Evolutionary conservation across 2,888 invertebrate genomes (phyloP).

Genomic region (Sarcophaga carnaria): DNA sequence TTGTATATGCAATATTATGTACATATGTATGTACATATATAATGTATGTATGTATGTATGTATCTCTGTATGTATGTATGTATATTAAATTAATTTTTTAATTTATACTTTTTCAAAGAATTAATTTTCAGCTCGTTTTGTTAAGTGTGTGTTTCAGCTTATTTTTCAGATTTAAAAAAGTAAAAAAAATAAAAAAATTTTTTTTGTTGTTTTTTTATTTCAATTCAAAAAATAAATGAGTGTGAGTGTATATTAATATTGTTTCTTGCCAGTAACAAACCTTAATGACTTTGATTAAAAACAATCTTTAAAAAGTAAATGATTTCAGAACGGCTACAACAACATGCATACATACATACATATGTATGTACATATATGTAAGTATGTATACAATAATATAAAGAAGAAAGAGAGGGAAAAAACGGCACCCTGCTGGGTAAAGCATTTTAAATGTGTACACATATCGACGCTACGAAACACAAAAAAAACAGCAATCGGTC

Average conservation of each 20-base stretch:
- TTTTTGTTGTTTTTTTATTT: neutral
- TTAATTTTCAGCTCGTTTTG: constrained; percentile 67
- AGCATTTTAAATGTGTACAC: constrained; percentile 68
- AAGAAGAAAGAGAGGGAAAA: constrained; percentile 22
- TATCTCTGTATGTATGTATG: neutral
- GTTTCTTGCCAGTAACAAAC: constrained; percentile 68
- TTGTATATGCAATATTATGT: neutral
- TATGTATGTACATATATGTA: neutral
- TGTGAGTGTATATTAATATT: constrained; percentile 54
- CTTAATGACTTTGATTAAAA: constrained; percentile 69
- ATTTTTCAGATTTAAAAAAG: neutral
- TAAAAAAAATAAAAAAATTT: neutral
- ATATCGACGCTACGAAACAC: neutral
- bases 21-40: neutral
- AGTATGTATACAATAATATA: neutral
- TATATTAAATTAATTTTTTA: constrained; percentile 49
- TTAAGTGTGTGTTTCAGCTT: constrained; percentile 42
- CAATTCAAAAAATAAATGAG: constrained; percentile 17
- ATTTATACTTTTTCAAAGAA: constrained; percentile 69
- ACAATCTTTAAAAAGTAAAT: constrained; percentile 69
- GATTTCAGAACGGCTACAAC: constrained; percentile 60
- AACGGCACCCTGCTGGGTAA: constrained; percentile 69
- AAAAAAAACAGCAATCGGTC: constrained; percentile 11
- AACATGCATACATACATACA: neutral
- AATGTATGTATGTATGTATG: neutral